Conservation (phyloP, 2,888 invertebrate genomes). For the Catocala nupta region DNA sequence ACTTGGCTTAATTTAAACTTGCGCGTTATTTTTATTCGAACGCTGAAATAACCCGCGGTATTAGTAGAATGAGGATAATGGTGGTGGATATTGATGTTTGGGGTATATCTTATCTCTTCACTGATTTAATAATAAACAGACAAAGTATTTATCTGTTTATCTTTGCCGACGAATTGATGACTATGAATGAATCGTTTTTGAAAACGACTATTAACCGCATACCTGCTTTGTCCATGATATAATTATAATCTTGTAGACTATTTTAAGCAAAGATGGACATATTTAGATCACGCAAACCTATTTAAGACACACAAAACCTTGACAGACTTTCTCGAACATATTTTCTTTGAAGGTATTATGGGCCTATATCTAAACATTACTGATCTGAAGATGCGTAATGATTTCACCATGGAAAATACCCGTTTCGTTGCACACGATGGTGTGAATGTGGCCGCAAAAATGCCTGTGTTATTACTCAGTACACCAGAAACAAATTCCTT, state of each 20-base stretch:
- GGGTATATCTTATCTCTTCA: not conserved
- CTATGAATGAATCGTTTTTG: slow-evolving; percentile 5
- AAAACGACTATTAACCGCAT: slow-evolving; percentile 3
- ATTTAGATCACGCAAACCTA: slow-evolving; percentile 1
- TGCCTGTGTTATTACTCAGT: slow-evolving; percentile 76
- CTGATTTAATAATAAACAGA: slow-evolving; percentile 6
- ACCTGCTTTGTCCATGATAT: slow-evolving; percentile 2
- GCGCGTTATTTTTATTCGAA: slow-evolving; percentile 46
- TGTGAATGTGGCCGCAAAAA: slow-evolving; percentile 56
- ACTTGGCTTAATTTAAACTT: slow-evolving; percentile 48
- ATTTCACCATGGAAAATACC: slow-evolving; percentile 42
- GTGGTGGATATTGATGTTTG: not conserved
- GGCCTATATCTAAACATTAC: not conserved
- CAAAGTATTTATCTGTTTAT: slow-evolving; percentile 10
- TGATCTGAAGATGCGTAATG: not conserved
- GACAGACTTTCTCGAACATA: slow-evolving; percentile 11
- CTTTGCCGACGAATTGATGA: slow-evolving; percentile 2
- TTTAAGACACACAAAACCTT: slow-evolving; percentile 12
- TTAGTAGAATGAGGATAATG: slow-evolving; percentile 28
- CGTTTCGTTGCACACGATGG: slow-evolving; percentile 54
- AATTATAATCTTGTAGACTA: not conserved
- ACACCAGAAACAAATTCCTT: slow-evolving; percentile 76
- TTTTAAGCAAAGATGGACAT: not conserved
- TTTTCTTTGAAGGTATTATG: not conserved
- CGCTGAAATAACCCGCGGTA: slow-evolving; percentile 30